phyloP scores from a whole-genome alignment of 2,797 vertebrate genomes.

The Enteromius argenteus region DNA sequence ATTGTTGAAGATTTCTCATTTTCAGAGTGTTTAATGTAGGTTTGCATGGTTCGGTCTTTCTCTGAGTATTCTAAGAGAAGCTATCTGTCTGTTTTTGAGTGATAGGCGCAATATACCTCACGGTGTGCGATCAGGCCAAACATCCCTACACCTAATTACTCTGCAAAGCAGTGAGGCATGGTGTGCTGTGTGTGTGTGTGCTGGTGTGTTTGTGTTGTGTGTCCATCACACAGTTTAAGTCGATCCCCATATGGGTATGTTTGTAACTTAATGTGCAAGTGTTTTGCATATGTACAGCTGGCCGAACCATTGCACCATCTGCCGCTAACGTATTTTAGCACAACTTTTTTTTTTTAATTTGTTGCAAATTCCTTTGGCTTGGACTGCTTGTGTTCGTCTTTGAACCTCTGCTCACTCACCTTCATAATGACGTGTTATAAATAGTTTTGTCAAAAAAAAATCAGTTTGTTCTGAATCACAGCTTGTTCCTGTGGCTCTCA shows the following conservation, averaged over 20 bases:
- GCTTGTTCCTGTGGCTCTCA: conserved; percentile 75
- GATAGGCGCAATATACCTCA: conserved; percentile 66
- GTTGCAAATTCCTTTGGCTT: conserved; percentile 50
- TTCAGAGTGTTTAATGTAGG: conserved; percentile 62
- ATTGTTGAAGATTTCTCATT: conserved; percentile 7
- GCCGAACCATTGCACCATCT: conserved; percentile 49
- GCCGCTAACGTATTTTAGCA: conserved; percentile 42
- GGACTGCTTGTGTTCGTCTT: not conserved
- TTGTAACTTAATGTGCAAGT: conserved; percentile 48
- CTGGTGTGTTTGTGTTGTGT: conserved; percentile 15
- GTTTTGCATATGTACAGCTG: conserved; percentile 33
- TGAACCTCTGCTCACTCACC: conserved; percentile 29
- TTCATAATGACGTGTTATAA: conserved; percentile 69
- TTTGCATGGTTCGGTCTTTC: conserved; percentile 39
- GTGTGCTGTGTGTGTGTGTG: conserved; percentile 52
- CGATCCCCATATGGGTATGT: conserved; percentile 29
- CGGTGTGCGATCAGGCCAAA: conserved; percentile 66
- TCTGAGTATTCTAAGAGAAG: conserved; percentile 38
- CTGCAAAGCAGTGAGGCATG: conserved; percentile 62
- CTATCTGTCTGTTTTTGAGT: conserved; percentile 62
- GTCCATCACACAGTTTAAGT: conserved; percentile 21
- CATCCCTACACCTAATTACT: conserved; percentile 70
- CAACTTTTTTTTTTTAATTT: conserved; percentile 17
- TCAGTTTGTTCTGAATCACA: conserved; percentile 64
- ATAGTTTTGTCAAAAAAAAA: conserved; percentile 59